These are phyloP conservation scores for Tipula confusa DNA, from an alignment of 2,888 invertebrate species.

Conservation along the genomic window DNA sequence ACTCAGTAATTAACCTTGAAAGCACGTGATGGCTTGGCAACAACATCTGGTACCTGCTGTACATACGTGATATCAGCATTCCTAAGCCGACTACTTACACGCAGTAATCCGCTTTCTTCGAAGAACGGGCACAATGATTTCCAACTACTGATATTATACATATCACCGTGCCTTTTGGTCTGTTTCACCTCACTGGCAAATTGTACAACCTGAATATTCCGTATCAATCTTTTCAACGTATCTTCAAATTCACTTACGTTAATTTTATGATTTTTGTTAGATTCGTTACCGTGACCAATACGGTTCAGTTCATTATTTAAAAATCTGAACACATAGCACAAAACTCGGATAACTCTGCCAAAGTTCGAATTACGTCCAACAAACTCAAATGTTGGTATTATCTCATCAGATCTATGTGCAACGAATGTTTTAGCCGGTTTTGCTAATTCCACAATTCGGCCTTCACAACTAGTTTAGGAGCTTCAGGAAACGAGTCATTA, in stretches of 20 bases:
- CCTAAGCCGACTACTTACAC: not conserved
- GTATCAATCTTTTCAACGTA: not conserved
- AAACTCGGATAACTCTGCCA: not conserved
- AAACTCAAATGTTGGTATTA: not conserved
- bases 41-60: not conserved
- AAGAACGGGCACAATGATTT: not conserved
- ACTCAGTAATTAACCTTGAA: not conserved
- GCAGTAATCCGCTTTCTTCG: not conserved
- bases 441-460: not conserved
- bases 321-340: not conserved
- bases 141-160: not conserved
- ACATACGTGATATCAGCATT: not conserved
- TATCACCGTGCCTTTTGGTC: not conserved
- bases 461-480: not conserved
- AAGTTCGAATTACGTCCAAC: not conserved
- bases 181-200: not conserved
- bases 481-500: not conserved
- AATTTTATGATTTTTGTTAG: not conserved
- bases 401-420: not conserved
- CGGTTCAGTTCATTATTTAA: not conserved
- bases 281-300: not conserved
- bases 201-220: not conserved
- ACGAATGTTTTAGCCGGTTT: not conserved
- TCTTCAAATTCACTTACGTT: not conserved
- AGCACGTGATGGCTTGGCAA: not conserved